phyloP scores from a whole-genome alignment of 2,888 invertebrate genomes.

The Caenorhabditis sp. region DNA sequence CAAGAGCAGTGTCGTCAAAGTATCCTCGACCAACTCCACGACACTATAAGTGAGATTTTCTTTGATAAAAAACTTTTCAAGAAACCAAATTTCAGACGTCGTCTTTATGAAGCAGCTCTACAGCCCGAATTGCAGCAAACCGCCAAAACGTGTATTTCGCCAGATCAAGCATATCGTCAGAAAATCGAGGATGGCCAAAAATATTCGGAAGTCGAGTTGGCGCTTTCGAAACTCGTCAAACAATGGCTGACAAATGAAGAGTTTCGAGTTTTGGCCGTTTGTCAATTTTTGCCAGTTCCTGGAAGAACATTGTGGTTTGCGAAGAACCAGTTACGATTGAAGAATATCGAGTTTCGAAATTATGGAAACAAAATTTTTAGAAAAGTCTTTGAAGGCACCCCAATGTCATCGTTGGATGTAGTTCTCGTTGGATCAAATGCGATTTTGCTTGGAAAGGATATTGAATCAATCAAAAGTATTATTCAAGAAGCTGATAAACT shows the following conservation, averaged over 20 bases:
- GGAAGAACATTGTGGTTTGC: conserved; percentile 63
- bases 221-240: conserved; percentile 60
- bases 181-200: conserved; percentile 40
- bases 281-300: conserved; percentile 62
- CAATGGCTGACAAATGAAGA: conserved; percentile 60
- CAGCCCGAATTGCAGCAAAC: conserved; percentile 57
- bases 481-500: conserved; percentile 58
- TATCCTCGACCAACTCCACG: conserved; percentile 64
- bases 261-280: conserved; percentile 64
- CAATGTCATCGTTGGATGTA: conserved; percentile 53
- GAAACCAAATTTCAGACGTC: conserved; percentile 37
- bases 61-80: not conserved
- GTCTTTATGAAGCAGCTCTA: conserved; percentile 61
- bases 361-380: conserved; percentile 62
- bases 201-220: conserved; percentile 64
- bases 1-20: conserved; percentile 62
- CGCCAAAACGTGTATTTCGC: conserved; percentile 38
- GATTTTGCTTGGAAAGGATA: conserved; percentile 60
- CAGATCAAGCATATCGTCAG: conserved; percentile 33
- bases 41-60: conserved; percentile 48
- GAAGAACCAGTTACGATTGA: conserved; percentile 64
- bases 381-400: conserved; percentile 63
- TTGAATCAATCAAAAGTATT: conserved; percentile 52
- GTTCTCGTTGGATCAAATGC: conserved; percentile 52
- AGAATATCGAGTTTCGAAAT: conserved; percentile 61